Conservation (phyloP, 2,888 invertebrate genomes). For the Scelioninae gen. 2 region DNA sequence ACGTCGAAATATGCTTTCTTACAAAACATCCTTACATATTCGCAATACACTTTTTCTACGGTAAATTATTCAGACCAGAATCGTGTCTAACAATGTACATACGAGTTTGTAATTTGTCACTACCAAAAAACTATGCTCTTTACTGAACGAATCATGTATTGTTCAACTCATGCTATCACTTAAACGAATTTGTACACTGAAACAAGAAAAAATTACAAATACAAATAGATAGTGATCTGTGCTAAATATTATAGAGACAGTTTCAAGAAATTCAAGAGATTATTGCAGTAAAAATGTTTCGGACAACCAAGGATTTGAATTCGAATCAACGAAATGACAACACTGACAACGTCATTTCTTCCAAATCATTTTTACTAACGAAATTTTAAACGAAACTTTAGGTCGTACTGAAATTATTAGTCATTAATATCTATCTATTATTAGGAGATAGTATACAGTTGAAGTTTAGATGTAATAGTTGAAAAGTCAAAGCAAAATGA, state of each 20-base stretch:
- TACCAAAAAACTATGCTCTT: slow-evolving; percentile 21
- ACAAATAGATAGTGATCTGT: slow-evolving; percentile 57
- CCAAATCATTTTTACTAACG: slow-evolving; percentile 33
- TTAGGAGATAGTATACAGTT: slow-evolving; percentile 59
- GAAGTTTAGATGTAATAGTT: slow-evolving; percentile 49
- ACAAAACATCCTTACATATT: too few relatives aligned
- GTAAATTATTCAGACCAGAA: too few relatives aligned
- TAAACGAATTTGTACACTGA: slow-evolving; percentile 53
- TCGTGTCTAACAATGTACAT: too few relatives aligned
- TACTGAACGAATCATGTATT: slow-evolving; percentile 63
- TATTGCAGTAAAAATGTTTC: slow-evolving; percentile 27
- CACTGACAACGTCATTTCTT: neutral
- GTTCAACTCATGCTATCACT: slow-evolving; percentile 60
- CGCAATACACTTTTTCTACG: too few relatives aligned
- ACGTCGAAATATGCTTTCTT: too few relatives aligned
- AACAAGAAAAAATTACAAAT: slow-evolving; percentile 53
- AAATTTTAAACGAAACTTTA: slow-evolving; percentile 15
- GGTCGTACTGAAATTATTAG: slow-evolving; percentile 29
- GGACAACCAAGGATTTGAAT: too few relatives aligned
- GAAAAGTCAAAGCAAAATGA: slow-evolving; percentile 68
- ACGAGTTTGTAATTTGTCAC: too few relatives aligned
- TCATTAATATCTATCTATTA: slow-evolving; percentile 52
- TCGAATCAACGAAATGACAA: too few relatives aligned
- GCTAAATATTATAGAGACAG: slow-evolving; percentile 52
- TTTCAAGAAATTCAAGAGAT: slow-evolving; percentile 37